A percentile compares a stretch with the other conserved stretches of the same genome.
phyloP scores from a whole-genome alignment of 2,888 invertebrate species.

The Anthrax anthrax region DNA sequence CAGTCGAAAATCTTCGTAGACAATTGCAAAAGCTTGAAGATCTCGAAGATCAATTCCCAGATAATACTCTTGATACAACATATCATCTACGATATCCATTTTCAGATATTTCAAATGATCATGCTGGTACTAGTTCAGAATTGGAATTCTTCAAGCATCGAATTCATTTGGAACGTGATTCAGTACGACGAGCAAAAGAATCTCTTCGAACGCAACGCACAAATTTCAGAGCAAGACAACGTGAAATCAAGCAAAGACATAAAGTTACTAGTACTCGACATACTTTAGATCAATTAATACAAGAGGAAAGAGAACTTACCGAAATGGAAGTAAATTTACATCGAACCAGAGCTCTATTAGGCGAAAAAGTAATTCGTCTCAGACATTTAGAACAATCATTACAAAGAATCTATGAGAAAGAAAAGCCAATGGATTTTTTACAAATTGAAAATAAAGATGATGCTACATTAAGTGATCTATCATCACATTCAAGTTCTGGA shows the following conservation, averaged over 20 bases:
- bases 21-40: conserved; percentile 70
- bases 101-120: conserved; percentile 44
- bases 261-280: conserved; percentile 23
- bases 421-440: conserved; percentile 25
- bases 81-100: conserved; percentile 72
- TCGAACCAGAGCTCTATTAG: conserved; percentile 61
- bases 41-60: conserved; percentile 67
- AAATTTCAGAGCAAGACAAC: conserved; percentile 50
- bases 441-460: conserved; percentile 38
- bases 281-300: conserved; percentile 29
- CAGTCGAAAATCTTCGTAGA: conserved; percentile 63
- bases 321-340: conserved; percentile 74
- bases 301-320: conserved; percentile 70
- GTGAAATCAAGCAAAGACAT: conserved; percentile 38
- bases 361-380: conserved; percentile 68
- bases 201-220: conserved; percentile 53
- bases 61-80: conserved; percentile 51
- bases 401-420: conserved; percentile 38
- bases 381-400: conserved; percentile 67
- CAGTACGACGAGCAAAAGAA: conserved; percentile 68
- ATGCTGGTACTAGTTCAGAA: conserved; percentile 43
- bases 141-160: conserved; percentile 72
- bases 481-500: conserved; percentile 40
- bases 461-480: conserved; percentile 50
- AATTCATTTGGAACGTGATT: conserved; percentile 65